phyloP scores from a whole-genome alignment of 1,140 invertebrate genomes.

The Dermatophagoides farinae region DNA sequence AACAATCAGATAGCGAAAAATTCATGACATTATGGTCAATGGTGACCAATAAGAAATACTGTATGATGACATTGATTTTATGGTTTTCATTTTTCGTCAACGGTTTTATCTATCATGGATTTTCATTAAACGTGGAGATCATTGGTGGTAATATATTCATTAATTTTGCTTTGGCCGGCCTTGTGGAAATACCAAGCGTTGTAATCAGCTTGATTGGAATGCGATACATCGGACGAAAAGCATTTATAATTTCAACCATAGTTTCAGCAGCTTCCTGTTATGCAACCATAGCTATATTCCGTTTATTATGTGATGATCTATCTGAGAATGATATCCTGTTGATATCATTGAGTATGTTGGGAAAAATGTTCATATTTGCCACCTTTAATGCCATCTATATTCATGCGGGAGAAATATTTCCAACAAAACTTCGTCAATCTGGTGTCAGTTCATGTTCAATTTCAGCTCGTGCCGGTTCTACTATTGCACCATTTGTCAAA shows the following conservation, averaged over 20 bases:
- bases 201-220: slow-evolving; percentile 3
- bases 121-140: neutral
- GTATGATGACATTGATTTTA: slow-evolving; percentile 12
- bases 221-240: neutral
- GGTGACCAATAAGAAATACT: neutral
- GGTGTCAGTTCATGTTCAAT: slow-evolving; percentile 24
- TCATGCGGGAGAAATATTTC: slow-evolving; percentile 43
- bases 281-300: neutral
- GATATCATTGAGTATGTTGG: neutral
- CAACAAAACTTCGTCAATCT: slow-evolving; percentile 34
- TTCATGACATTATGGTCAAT: neutral
- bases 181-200: slow-evolving; percentile 24
- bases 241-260: slow-evolving; percentile 1
- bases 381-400: slow-evolving; percentile 10
- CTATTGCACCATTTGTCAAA: slow-evolving; percentile 30
- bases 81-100: slow-evolving; percentile 12
- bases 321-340: neutral
- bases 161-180: slow-evolving; percentile 4
- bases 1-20: neutral
- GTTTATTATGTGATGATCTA: neutral
- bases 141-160: slow-evolving; percentile 1
- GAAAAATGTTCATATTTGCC: slow-evolving; percentile 7
- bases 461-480: slow-evolving; percentile 24
- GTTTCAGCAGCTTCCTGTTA: neutral
- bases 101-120: slow-evolving; percentile 5